Percentiles rank a stretch among this genome's conserved stretches.
phyloP scores from a whole-genome alignment of 2,888 invertebrate species.

The Acleris literana region DNA sequence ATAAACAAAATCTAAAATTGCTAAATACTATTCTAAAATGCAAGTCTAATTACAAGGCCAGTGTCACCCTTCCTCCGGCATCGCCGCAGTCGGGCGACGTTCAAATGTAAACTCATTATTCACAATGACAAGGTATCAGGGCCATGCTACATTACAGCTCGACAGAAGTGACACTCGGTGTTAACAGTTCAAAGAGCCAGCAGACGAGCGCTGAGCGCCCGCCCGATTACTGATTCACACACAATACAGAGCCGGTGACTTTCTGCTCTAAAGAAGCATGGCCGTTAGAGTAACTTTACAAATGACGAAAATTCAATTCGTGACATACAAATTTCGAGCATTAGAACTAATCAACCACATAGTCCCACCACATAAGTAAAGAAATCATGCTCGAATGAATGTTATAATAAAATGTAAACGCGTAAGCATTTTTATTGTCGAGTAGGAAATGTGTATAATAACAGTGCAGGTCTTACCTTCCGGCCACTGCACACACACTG shows the following conservation, averaged over 20 bases:
- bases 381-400: slow-evolving; percentile 78
- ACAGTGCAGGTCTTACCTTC: slow-evolving; percentile 86
- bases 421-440: slow-evolving; percentile 67
- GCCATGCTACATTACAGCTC: slow-evolving; percentile 68
- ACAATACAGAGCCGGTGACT: slow-evolving; percentile 46
- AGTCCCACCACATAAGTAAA: slow-evolving; percentile 75
- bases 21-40: slow-evolving; percentile 53
- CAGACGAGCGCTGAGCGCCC: background rate
- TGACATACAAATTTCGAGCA: slow-evolving; percentile 68
- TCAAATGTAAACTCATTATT: slow-evolving; percentile 52
- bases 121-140: slow-evolving; percentile 56
- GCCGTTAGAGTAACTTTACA: slow-evolving; percentile 59
- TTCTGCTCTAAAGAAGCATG: slow-evolving; percentile 69
- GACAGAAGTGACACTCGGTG: slow-evolving; percentile 42
- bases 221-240: background rate
- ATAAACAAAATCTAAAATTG: slow-evolving; percentile 40
- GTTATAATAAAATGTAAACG: slow-evolving; percentile 74
- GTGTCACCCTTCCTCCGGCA: slow-evolving; percentile 39
- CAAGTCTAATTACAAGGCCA: slow-evolving; percentile 56
- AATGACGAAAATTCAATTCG: slow-evolving; percentile 63
- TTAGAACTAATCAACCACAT: slow-evolving; percentile 69
- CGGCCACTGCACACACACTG: slow-evolving; percentile 96
- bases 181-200: background rate
- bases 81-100: slow-evolving; percentile 27
- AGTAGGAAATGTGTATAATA: slow-evolving; percentile 49